Conservation (phyloP, 2,888 invertebrate genomes). For the Acleris cristana region DNA sequence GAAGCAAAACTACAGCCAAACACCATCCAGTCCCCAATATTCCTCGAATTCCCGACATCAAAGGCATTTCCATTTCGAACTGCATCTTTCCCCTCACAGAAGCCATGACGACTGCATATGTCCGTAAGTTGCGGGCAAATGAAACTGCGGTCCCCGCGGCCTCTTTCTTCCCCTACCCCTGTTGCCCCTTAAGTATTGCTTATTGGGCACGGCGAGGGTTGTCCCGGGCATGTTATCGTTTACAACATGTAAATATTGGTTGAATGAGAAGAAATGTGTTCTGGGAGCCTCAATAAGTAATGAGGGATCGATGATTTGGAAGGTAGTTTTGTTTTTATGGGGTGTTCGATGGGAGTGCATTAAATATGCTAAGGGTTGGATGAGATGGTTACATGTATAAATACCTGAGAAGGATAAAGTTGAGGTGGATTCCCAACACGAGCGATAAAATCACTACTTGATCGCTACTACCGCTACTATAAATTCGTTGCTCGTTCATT, state of each 20-base stretch:
- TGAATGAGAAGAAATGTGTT: conserved; percentile 45
- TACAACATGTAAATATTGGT: conserved; percentile 73
- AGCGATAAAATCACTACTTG: no score
- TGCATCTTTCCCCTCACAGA: conserved; percentile 47
- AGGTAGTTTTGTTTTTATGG: conserved; percentile 20
- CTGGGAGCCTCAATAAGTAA: conserved; percentile 23
- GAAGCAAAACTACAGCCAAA: conserved; percentile 4
- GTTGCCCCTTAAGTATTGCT: conserved; percentile 58
- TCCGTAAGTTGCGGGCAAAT: conserved; percentile 56
- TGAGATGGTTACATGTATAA: no score
- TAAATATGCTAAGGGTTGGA: conserved; percentile 1
- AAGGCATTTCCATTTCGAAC: conserved; percentile 47
- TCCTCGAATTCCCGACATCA: conserved; percentile 37
- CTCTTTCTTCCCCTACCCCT: conserved; percentile 38
- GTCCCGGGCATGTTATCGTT: conserved; percentile 58
- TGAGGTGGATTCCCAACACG: no score
- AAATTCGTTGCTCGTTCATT: no score
- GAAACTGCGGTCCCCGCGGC: conserved; percentile 69
- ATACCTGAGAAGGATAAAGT: no score
- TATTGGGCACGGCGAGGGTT: conserved; percentile 53
- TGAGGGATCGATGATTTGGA: conserved; percentile 25
- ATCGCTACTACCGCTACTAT: no score
- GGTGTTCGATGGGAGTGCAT: conserved; percentile 5
- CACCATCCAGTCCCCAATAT: conserved; percentile 12
- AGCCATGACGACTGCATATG: conserved; percentile 18